Conservation (phyloP, 2,888 invertebrate species). For the Ommatoiulus sabulosus region DNA sequence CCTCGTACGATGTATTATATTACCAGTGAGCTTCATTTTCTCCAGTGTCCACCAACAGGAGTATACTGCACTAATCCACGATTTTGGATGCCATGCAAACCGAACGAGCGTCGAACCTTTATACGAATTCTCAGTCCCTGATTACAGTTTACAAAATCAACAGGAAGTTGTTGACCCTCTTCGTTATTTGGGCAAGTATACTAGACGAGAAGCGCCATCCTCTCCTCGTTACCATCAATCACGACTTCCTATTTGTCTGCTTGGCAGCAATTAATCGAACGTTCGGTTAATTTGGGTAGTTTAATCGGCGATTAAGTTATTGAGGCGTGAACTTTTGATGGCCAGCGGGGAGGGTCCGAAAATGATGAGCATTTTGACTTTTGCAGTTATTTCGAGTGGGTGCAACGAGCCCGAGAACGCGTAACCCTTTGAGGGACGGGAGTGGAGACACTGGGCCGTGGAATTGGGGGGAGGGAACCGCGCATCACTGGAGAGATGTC, state of each 20-base stretch:
- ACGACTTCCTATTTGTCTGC: neutral
- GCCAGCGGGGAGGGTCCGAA: neutral
- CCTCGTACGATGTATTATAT: no score
- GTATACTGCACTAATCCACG: no score
- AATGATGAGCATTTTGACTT: slow-evolving; percentile 27
- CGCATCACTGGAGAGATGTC: neutral
- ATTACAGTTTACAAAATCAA: neutral
- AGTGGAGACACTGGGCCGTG: neutral
- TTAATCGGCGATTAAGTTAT: neutral
- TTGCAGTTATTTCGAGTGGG: slow-evolving; percentile 6
- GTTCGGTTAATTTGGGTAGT: neutral
- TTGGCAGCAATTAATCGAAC: neutral
- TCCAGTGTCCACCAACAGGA: no score
- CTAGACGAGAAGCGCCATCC: neutral
- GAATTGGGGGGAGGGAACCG: neutral
- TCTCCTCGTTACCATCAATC: slow-evolving; percentile 8
- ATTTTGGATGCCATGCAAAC: no score
- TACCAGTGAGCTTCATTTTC: no score
- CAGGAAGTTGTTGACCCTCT: slow-evolving; percentile 18
- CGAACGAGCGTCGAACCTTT: no score
- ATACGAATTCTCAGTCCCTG: no score
- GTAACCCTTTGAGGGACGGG: neutral
- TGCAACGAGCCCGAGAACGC: neutral
- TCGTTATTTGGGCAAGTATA: neutral
- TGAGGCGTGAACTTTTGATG: neutral